Conservation (phyloP, 2,888 invertebrate species). For the Aspidiotus destructor region DNA sequence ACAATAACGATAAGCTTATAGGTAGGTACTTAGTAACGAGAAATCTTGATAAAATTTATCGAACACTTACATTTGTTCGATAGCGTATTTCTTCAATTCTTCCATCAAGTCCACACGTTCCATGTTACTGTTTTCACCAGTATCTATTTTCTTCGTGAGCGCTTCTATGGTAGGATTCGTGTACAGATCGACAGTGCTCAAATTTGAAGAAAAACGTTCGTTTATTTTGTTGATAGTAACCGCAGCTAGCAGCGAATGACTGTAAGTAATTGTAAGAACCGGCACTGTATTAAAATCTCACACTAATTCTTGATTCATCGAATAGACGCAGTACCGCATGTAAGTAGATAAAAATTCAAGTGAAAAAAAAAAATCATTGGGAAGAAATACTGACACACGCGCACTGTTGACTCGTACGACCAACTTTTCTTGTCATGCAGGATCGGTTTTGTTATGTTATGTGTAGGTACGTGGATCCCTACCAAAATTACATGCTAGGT, state of each 20-base stretch:
- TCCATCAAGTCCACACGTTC: slow-evolving; percentile 27
- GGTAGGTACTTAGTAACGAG: too few relatives aligned
- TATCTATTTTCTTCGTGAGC: slow-evolving; percentile 36
- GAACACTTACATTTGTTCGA: slow-evolving; percentile 11
- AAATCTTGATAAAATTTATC: slow-evolving; percentile 1
- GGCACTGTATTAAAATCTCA: too few relatives aligned
- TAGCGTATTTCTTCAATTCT: slow-evolving; percentile 30
- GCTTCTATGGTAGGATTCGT: slow-evolving; percentile 36
- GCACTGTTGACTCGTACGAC: too few relatives aligned
- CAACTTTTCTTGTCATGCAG: too few relatives aligned
- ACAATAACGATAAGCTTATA: neutral
- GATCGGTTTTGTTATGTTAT: too few relatives aligned
- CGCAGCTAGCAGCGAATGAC: slow-evolving; percentile 38
- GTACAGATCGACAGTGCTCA: slow-evolving; percentile 36
- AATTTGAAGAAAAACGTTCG: slow-evolving; percentile 34
- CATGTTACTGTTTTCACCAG: slow-evolving; percentile 16
- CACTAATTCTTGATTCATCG: too few relatives aligned
- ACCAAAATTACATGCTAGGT: too few relatives aligned
- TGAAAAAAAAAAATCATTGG: too few relatives aligned
- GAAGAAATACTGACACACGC: too few relatives aligned
- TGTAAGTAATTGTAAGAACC: slow-evolving; percentile 29
- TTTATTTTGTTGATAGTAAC: slow-evolving; percentile 37
- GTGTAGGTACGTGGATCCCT: too few relatives aligned
- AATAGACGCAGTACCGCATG: too few relatives aligned
- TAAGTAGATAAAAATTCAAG: too few relatives aligned